phyloP scores from a whole-genome alignment of 2,888 invertebrate genomes.

The Drosophila maculinotata region DNA sequence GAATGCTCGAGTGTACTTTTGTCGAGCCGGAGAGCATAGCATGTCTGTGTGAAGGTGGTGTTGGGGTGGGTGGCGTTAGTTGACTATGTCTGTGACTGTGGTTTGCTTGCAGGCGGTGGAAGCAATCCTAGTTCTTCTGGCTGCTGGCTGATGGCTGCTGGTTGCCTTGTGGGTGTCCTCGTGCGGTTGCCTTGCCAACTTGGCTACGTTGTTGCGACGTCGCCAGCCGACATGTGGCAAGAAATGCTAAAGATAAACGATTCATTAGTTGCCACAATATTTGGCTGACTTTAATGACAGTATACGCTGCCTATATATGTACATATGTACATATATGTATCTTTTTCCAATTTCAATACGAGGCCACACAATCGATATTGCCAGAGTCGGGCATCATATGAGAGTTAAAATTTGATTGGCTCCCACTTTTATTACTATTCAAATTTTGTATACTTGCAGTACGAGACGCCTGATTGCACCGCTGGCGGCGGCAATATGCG shows the following conservation, averaged over 20 bases:
- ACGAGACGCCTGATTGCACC: conserved; percentile 72
- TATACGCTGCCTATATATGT: conserved; percentile 8
- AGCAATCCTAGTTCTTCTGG: conserved; percentile 2
- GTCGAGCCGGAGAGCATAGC: conserved; percentile 36
- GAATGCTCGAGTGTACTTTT: conserved; percentile 78
- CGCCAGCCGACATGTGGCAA: conserved; percentile 68
- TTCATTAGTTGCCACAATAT: conserved; percentile 75
- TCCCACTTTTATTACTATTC: conserved; percentile 57
- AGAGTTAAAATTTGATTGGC: conserved; percentile 36
- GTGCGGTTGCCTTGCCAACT: conserved; percentile 64
- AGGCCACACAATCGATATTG: conserved; percentile 57
- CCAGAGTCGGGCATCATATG: conserved; percentile 37
- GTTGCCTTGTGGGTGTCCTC: conserved; percentile 42
- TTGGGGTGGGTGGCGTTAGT: conserved; percentile 4
- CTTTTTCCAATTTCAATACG: background rate
- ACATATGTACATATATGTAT: background rate
- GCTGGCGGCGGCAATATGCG: conserved; percentile 62
- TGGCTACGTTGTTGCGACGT: conserved; percentile 60
- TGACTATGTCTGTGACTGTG: conserved; percentile 24
- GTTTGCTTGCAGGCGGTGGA: background rate
- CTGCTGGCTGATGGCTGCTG: conserved; percentile 9
- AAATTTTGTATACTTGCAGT: conserved; percentile 63
- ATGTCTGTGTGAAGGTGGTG: conserved; percentile 20
- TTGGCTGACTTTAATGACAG: conserved; percentile 52
- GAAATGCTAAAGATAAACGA: conserved; percentile 81